Evolutionary conservation across 2,113 vertebrate species (phyloP).

Genomic region (Copsychus sechellarum): DNA sequence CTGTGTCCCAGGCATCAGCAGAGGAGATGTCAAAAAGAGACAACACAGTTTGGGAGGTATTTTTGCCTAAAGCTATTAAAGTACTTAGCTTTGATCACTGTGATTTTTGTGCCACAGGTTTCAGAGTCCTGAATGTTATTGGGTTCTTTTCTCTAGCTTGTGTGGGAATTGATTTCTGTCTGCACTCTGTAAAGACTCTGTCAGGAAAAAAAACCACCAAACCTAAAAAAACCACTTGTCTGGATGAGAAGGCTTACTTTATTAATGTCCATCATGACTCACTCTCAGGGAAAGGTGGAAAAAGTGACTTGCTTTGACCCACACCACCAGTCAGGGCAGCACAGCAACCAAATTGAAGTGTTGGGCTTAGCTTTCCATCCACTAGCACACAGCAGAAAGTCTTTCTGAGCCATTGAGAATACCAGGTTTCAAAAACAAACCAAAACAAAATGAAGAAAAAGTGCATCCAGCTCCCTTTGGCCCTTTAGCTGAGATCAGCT

Average conservation of each 20-base stretch:
- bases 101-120: not conserved
- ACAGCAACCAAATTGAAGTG: not conserved
- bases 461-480: not conserved
- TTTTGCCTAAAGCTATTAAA: not conserved
- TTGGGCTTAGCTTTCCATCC: not conserved
- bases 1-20: not conserved
- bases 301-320: not conserved
- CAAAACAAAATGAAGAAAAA: not conserved
- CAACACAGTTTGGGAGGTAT: not conserved
- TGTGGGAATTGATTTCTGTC: not conserved
- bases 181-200: not conserved
- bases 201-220: not conserved
- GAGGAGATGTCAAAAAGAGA: not conserved
- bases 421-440: not conserved
- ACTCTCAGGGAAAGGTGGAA: not conserved
- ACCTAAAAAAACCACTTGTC: not conserved
- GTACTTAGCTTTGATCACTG: not conserved
- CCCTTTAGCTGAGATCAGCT: constrained; percentile 21
- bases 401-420: not conserved
- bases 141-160: not conserved
- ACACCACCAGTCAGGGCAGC: not conserved
- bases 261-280: not conserved
- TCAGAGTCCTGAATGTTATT: not conserved
- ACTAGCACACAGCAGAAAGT: not conserved
- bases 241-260: not conserved